These are phyloP conservation scores for Willisornis vidua DNA, from an alignment of 2,113 vertebrate species.

Conservation along the genomic window DNA sequence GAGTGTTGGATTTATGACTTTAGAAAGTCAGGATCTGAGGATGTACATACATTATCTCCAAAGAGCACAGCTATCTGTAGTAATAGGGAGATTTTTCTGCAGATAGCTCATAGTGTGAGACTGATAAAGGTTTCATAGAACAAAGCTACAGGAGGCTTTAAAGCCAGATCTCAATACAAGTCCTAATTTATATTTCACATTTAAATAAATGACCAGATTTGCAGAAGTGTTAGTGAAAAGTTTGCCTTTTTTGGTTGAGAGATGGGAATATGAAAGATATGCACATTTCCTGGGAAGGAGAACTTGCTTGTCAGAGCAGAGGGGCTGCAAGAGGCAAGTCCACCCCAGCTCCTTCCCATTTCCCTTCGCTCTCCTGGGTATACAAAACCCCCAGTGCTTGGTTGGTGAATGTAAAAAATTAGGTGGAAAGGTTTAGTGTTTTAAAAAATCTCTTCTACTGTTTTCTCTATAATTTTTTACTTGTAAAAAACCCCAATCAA, in stretches of 20 bases:
- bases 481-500: background rate
- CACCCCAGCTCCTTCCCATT: background rate
- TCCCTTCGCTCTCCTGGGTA: background rate
- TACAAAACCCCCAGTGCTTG: accelerated
- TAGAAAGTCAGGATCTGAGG: slow-evolving; percentile 45
- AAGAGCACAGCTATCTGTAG: slow-evolving; percentile 33
- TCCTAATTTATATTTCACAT: slow-evolving; percentile 33
- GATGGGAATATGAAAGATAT: background rate
- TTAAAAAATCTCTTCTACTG: background rate
- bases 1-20: slow-evolving; percentile 48
- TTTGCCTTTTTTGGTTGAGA: background rate
- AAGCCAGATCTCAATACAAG: background rate
- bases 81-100: slow-evolving; percentile 36
- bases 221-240: background rate
- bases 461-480: background rate
- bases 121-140: slow-evolving; percentile 50
- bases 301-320: background rate
- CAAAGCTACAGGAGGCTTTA: background rate
- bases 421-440: background rate
- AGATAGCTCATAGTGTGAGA: background rate
- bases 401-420: background rate
- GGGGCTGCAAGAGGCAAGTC: background rate
- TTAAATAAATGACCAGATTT: slow-evolving; percentile 34
- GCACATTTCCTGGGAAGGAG: background rate
- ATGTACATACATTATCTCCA: slow-evolving; percentile 50